These are phyloP conservation scores for Urocynchramus pylzowi DNA, from an alignment of 2,113 vertebrate genomes.

Conservation along the genomic window DNA sequence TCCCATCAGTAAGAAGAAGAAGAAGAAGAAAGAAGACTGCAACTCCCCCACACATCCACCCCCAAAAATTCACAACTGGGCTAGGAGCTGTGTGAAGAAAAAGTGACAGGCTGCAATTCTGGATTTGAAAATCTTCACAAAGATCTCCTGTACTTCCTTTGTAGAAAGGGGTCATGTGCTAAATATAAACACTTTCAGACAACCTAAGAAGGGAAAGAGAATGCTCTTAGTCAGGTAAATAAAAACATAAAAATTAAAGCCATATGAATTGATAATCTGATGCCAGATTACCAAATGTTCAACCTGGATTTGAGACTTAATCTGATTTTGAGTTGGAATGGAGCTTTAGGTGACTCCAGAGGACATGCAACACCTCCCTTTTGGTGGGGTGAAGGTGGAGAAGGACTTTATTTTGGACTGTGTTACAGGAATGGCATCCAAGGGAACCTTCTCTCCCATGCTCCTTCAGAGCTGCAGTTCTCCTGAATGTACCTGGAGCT, in stretches of 20 bases:
- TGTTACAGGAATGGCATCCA: neutral
- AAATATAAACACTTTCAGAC: constrained; percentile 31
- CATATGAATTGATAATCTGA: neutral
- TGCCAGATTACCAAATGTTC: neutral
- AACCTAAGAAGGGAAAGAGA: neutral
- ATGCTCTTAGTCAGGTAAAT: neutral
- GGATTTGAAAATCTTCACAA: neutral
- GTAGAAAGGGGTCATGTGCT: neutral
- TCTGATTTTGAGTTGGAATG: neutral
- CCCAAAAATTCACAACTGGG: constrained; percentile 13
- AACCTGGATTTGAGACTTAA: neutral
- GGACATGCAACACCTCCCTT: neutral
- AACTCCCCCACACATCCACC: constrained; percentile 7
- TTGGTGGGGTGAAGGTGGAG: neutral
- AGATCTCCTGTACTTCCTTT: neutral
- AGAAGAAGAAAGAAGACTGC: neutral
- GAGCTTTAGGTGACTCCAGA: neutral
- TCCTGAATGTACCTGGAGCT: neutral
- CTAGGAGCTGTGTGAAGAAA: neutral
- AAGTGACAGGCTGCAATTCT: constrained; percentile 13
- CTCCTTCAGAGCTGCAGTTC: neutral
- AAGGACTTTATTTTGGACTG: neutral
- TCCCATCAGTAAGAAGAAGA: neutral
- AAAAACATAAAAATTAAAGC: neutral
- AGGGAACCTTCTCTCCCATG: neutral